Evolutionary conservation across 2,888 invertebrate species (phyloP).

Genomic region (Sceliomorpha sp.): DNA sequence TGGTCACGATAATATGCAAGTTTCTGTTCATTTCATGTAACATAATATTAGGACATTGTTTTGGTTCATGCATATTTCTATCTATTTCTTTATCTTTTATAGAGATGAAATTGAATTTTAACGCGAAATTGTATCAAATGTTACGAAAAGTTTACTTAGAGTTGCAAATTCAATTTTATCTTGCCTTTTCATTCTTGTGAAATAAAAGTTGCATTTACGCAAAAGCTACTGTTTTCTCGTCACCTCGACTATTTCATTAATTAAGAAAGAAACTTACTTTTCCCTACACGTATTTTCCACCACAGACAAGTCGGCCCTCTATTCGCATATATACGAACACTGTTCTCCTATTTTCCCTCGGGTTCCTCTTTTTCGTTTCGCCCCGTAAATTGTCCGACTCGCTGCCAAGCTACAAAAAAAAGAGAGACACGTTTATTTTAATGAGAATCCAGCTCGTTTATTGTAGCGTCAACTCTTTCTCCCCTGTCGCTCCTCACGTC

Average conservation of each 20-base stretch:
- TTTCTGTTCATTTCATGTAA: slow-evolving; percentile 27
- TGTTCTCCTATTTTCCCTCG: slow-evolving; percentile 8
- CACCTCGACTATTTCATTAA: slow-evolving; percentile 66
- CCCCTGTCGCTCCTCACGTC: slow-evolving; percentile 28
- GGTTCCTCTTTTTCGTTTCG: slow-evolving; percentile 28
- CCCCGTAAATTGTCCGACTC: slow-evolving; percentile 42
- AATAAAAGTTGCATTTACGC: neutral
- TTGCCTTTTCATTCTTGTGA: too few relatives aligned
- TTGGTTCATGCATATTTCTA: slow-evolving; percentile 17
- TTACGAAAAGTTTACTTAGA: too few relatives aligned
- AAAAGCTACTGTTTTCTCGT: slow-evolving; percentile 27
- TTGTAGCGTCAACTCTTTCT: slow-evolving; percentile 65
- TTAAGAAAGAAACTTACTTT: slow-evolving; percentile 72
- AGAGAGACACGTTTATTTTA: slow-evolving; percentile 75
- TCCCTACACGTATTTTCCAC: slow-evolving; percentile 67
- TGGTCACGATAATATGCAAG: slow-evolving; percentile 39
- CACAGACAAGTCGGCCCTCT: slow-evolving; percentile 64
- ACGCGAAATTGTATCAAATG: neutral
- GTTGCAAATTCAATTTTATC: too few relatives aligned
- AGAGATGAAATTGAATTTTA: neutral
- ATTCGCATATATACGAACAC: slow-evolving; percentile 32
- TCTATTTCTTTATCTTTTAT: slow-evolving; percentile 3
- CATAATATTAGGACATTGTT: slow-evolving; percentile 37
- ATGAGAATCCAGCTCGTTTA: slow-evolving; percentile 77
- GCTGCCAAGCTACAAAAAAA: slow-evolving; percentile 53